Conservation (phyloP, 2,797 vertebrate species). For the Hippoglossus hippoglossus region DNA sequence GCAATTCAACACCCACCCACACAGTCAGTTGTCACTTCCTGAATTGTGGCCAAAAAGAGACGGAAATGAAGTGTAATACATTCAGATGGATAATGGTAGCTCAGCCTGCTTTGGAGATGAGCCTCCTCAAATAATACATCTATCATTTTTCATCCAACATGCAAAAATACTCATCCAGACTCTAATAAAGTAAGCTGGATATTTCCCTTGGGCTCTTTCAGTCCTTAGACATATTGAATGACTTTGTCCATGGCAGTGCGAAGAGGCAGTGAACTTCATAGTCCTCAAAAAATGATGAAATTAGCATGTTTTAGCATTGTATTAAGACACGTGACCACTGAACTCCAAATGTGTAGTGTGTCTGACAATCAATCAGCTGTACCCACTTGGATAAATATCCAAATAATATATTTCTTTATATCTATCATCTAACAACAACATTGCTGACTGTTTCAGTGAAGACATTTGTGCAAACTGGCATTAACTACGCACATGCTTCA, state of each 20-base stretch:
- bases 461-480: constrained; percentile 2
- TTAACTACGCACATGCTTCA: constrained; percentile 1
- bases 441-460: constrained; percentile 6
- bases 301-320: neutral
- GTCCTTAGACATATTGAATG: neutral
- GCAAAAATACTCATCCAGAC: constrained; percentile 1
- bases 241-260: neutral
- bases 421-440: constrained; percentile 15
- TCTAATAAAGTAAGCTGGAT: neutral
- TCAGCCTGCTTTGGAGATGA: constrained; percentile 1
- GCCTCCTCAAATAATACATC: neutral
- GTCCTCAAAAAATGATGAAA: neutral
- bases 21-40: constrained; percentile 46
- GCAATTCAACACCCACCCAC: constrained; percentile 44
- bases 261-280: neutral
- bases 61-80: constrained; percentile 22
- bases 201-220: constrained; percentile 10
- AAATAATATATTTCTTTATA: neutral
- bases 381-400: neutral
- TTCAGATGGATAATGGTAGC: constrained; percentile 14
- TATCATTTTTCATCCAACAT: constrained; percentile 14
- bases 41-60: constrained; percentile 42
- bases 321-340: neutral
- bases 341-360: neutral
- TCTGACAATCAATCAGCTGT: neutral